Evolutionary conservation across 2,888 invertebrate species (phyloP).

Genomic region (Seira musarum): DNA sequence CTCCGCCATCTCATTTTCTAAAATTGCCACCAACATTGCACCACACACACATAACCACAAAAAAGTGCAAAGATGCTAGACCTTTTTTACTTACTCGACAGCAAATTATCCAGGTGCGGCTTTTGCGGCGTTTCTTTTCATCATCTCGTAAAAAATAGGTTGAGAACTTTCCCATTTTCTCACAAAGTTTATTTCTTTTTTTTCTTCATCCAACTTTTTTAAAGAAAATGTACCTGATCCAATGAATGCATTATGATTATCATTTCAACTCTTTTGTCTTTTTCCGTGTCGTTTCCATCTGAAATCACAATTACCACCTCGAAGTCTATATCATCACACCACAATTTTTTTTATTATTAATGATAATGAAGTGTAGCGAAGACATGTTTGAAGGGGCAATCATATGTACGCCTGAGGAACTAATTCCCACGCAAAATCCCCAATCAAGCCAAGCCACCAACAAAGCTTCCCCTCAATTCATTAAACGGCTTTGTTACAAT

Average conservation of each 20-base stretch:
- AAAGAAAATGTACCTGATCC: not conserved
- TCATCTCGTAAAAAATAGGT: conserved; percentile 58
- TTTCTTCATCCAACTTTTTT: not conserved
- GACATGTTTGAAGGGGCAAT: not conserved
- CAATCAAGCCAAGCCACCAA: not conserved
- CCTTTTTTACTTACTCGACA: conserved; percentile 25
- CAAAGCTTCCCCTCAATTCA: not conserved
- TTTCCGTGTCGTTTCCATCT: not conserved
- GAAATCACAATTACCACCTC: no score
- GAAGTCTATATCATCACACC: no score
- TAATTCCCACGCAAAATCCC: conserved; percentile 46
- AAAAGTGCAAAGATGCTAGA: conserved; percentile 17
- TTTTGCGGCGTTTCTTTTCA: conserved; percentile 50
- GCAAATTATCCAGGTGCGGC: conserved; percentile 60
- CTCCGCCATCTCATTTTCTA: conserved; percentile 41
- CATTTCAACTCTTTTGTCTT: conserved; percentile 5
- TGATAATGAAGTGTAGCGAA: no score
- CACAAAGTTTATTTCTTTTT: not conserved
- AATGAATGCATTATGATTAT: not conserved
- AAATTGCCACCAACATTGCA: conserved; percentile 57
- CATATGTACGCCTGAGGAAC: not conserved
- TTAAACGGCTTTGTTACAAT: conserved; percentile 12
- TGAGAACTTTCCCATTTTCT: conserved; percentile 21
- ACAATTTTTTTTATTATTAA: no score
- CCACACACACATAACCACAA: conserved; percentile 28